Base-by-base conservation (phyloP, 2,797 vertebrate species). In the Pangasius krempfi region DNA sequence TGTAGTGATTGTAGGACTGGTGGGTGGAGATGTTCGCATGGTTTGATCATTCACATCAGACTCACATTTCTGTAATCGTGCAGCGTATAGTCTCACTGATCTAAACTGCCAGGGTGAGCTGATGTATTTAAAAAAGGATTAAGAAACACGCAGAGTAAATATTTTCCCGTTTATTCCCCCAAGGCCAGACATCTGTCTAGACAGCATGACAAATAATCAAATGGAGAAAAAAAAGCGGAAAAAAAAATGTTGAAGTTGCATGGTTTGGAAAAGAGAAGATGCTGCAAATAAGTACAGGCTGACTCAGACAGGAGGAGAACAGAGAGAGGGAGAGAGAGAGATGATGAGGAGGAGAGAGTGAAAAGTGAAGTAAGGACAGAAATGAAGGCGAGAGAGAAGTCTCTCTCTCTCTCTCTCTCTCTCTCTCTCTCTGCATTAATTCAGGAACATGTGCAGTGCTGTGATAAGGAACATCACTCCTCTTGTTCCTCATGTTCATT, bases 381-480 rank as follows among this genome's bases (percentile, higher is more conserved):
- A 56, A 66, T 14, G 13, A n/a, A 20, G 27, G 75, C 54, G 9
- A 70, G 50, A 50, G 27, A 68, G 47, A 82, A 84, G 58, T 64
- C 60, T 44, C 22, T 12, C 25, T 76, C 52, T 16, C 52, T 54
- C 52, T 16, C 16, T 16, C 52, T 54, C 52, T 16, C 16, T 56
- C 52, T 37, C 84, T 18, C 54, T 40, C 87, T 88, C 89, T 89
- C 78, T 84, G 83, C 89, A 90, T 88, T 92, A 89, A 91, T 91
- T 90, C 88, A 92, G 87, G 76, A 92, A 91, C 91, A 92, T 92
- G 91, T 93, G 92, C 90, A 88, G 76, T 80, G 66, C 89, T 54
- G 85, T 84, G 92, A 93, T 93, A 93, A 93, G 90, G 86, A 86
- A 91, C 89, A 86, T 86, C 72, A 78, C 40, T 86, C 56, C 84